Evolutionary conservation across 2,797 vertebrate species (phyloP).

Genomic region (Brachyalestes nurse): DNA sequence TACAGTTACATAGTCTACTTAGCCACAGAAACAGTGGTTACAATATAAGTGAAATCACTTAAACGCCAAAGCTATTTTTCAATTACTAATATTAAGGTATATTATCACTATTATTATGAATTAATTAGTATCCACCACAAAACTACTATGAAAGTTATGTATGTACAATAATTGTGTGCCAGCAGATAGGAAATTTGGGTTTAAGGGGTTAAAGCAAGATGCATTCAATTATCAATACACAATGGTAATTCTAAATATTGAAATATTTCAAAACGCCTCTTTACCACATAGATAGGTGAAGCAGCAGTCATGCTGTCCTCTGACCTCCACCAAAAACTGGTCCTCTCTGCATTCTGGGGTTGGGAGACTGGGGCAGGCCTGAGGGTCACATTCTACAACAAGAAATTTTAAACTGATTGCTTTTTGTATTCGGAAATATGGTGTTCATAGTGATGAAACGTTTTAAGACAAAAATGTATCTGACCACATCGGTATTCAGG

Average conservation of each 20-base stretch:
- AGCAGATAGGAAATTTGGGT: background rate
- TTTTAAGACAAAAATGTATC: constrained; percentile 48
- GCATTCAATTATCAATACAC: background rate
- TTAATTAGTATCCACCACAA: background rate
- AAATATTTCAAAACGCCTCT: background rate
- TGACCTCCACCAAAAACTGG: constrained; percentile 92
- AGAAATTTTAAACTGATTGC: constrained; percentile 21
- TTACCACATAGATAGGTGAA: constrained; percentile 92
- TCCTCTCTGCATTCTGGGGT: constrained; percentile 88
- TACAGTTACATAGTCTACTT: background rate
- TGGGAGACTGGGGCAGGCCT: constrained; percentile 82
- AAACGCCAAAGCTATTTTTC: background rate
- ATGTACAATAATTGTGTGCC: background rate
- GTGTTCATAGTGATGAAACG: background rate
- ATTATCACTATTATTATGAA: background rate
- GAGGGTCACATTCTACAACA: constrained; percentile 88
- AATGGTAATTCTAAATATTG: background rate
- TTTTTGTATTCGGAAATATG: background rate
- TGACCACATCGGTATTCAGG: constrained; percentile 94
- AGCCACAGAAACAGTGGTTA: background rate
- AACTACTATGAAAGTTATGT: background rate
- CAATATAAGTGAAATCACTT: background rate
- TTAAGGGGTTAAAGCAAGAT: background rate
- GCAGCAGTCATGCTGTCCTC: constrained; percentile 88
- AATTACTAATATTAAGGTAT: background rate